Percentiles rank a stretch among this genome's conserved stretches.
These are phyloP conservation scores for Halcyon smyrnensis DNA, from an alignment of 2,797 vertebrate genomes.

Conservation along the genomic window DNA sequence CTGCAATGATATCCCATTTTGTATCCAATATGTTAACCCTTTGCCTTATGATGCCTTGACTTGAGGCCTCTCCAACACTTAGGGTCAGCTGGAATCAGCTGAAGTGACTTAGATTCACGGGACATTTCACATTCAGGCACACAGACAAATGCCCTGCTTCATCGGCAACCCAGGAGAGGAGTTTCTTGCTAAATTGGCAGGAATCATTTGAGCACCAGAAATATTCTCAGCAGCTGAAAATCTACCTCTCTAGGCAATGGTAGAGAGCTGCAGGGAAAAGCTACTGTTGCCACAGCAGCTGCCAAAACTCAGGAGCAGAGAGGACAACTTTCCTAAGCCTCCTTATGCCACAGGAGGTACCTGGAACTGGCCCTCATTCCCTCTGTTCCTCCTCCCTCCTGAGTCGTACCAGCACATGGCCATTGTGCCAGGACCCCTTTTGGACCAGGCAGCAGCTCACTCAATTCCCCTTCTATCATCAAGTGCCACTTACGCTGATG, in stretches of 20 bases:
- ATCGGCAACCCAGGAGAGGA: not conserved
- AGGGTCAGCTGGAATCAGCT: not conserved
- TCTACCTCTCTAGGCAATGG: rapidly evolving
- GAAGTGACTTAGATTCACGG: not conserved
- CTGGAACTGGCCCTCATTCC: not conserved
- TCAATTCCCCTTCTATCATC: not conserved
- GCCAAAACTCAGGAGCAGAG: not conserved
- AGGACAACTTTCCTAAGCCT: not conserved
- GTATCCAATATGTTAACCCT: not conserved
- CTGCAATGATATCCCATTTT: not conserved
- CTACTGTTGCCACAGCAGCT: not conserved
- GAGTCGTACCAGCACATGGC: rapidly evolving
- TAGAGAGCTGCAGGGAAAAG: not conserved
- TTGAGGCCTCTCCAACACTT: not conserved
- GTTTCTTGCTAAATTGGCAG: not conserved
- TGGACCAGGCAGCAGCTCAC: not conserved
- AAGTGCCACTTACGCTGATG: not conserved
- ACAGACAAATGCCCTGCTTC: not conserved
- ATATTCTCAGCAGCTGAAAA: not conserved
- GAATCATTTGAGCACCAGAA: not conserved
- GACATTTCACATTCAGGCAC: not conserved
- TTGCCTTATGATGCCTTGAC: not conserved
- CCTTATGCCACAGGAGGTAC: not conserved
- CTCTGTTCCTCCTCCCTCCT: not conserved
- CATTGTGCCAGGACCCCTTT: not conserved